These are phyloP conservation scores for Poeciliopsis infans DNA, from an alignment of 2,797 vertebrate species.

Conservation along the genomic window DNA sequence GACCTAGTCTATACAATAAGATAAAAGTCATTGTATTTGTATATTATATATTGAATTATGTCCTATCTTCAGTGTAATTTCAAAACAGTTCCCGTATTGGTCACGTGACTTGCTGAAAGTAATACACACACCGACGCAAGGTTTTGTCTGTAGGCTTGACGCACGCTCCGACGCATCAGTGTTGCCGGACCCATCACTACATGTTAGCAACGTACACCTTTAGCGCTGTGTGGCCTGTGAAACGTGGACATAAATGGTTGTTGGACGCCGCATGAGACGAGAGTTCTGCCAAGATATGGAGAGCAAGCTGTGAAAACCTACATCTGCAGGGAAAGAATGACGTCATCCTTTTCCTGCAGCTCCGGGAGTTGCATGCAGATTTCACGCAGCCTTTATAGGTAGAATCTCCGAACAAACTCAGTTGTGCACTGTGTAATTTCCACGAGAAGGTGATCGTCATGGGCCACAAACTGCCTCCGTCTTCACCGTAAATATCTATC, in stretches of 20 bases:
- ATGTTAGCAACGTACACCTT: background rate
- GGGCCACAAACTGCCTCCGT: background rate
- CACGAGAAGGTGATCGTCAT: background rate
- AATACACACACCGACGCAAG: too few relatives aligned
- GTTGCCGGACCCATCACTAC: too few relatives aligned
- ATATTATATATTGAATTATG: too few relatives aligned
- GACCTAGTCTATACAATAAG: too few relatives aligned
- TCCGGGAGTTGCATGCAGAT: background rate
- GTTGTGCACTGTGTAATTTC: background rate
- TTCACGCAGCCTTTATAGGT: background rate
- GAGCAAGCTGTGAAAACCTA: background rate
- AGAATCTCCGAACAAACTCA: background rate
- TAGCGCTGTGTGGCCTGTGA: background rate
- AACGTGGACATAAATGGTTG: background rate
- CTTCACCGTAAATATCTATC: background rate
- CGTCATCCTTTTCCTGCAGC: background rate
- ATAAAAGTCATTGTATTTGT: too few relatives aligned
- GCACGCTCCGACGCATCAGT: too few relatives aligned
- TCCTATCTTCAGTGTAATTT: too few relatives aligned
- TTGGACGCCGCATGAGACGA: background rate
- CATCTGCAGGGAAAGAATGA: background rate
- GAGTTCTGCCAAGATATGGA: background rate
- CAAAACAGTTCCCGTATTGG: too few relatives aligned
- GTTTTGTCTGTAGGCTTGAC: too few relatives aligned
- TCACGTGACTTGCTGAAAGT: too few relatives aligned